phyloP scores from a whole-genome alignment of 2,888 invertebrate genomes.

The Bombyx huttoni region DNA sequence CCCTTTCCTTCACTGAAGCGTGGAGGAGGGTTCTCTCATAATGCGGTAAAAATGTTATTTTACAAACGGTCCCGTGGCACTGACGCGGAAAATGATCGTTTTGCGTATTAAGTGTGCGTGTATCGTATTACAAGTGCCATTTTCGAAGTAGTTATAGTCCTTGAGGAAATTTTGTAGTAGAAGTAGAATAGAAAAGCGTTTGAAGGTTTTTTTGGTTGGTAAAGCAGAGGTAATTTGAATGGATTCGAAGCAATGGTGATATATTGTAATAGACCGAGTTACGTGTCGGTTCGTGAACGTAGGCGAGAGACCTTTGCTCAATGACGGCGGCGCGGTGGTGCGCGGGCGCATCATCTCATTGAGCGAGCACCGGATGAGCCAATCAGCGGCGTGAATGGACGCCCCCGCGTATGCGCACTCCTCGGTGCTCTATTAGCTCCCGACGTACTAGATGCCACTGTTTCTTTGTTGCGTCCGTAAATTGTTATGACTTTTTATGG shows the following conservation, averaged over 20 bases:
- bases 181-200: too few species aligned
- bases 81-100: conserved; percentile 47
- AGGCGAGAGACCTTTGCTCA: conserved; percentile 69
- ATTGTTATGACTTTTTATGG: conserved; percentile 64
- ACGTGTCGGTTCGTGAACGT: conserved; percentile 47
- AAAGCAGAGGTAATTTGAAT: not conserved
- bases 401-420: conserved; percentile 58
- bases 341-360: conserved; percentile 69
- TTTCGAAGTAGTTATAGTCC: not conserved
- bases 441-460: conserved; percentile 48
- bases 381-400: conserved; percentile 71
- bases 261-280: not conserved
- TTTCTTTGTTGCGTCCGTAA: conserved; percentile 61
- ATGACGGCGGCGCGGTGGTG: conserved; percentile 46
- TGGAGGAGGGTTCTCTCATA: conserved; percentile 44
- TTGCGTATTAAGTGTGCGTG: conserved; percentile 19
- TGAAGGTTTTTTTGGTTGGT: too few species aligned
- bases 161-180: not conserved
- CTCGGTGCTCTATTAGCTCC: conserved; percentile 52
- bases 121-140: not conserved
- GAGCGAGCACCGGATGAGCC: conserved; percentile 70
- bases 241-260: conserved; percentile 7
- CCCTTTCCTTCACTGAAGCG: conserved; percentile 32
- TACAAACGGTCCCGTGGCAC: conserved; percentile 40
- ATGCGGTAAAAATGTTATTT: conserved; percentile 51